phyloP scores from a whole-genome alignment of 2,888 invertebrate genomes.

The Plagodis dolabraria region DNA sequence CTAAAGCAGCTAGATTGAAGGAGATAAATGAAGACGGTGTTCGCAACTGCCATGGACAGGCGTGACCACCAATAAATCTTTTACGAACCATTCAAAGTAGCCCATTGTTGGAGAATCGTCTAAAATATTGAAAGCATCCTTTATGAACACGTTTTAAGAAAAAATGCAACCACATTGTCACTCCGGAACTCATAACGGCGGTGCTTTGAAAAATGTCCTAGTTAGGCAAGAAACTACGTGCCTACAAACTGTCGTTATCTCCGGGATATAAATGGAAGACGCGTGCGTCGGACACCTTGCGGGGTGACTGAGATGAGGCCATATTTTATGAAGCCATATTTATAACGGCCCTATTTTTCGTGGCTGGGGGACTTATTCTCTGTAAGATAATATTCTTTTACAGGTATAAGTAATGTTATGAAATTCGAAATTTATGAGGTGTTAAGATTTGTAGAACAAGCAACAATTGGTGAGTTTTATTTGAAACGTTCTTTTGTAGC shows the following conservation, averaged over 20 bases:
- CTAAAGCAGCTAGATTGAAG: no score
- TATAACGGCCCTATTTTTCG: neutral
- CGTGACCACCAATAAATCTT: no score
- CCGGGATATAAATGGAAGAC: slow-evolving; percentile 34
- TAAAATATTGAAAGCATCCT: no score
- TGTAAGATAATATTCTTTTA: neutral
- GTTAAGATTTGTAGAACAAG: no score
- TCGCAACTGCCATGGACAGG: no score
- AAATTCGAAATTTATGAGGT: no score
- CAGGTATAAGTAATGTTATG: no score
- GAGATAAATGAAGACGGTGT: no score
- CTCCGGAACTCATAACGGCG: slow-evolving; percentile 30
- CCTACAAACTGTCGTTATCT: slow-evolving; percentile 34
- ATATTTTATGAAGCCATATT: slow-evolving; percentile 18
- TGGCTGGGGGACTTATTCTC: neutral
- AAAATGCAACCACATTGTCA: slow-evolving; percentile 4
- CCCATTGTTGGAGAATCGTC: no score
- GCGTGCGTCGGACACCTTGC: slow-evolving; percentile 39
- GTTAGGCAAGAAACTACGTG: slow-evolving; percentile 33
- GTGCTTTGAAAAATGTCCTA: slow-evolving; percentile 37
- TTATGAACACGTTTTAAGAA: neutral
- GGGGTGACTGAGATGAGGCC: slow-evolving; percentile 33
- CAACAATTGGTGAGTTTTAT: no score
- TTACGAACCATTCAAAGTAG: no score
- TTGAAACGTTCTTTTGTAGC: no score